Evolutionary conservation across 1,140 invertebrate genomes (phyloP).

Genomic region (Leptopilina boulardi): DNA sequence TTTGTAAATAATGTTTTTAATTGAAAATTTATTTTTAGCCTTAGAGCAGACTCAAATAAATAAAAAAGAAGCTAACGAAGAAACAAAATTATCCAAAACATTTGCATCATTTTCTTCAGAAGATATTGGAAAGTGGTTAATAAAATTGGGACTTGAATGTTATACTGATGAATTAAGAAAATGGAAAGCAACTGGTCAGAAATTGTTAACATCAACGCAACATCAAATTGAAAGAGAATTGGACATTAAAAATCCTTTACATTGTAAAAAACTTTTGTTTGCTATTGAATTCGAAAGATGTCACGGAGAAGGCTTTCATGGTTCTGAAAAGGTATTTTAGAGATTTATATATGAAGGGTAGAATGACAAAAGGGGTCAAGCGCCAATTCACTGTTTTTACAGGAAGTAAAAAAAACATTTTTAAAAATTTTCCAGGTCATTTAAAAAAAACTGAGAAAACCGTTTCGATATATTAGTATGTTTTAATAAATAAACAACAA

Average conservation of each 20-base stretch:
- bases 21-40: conserved; percentile 72
- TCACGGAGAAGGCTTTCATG: conserved; percentile 69
- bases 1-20: conserved; percentile 10
- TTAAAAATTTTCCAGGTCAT: too few species aligned
- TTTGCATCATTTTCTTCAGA: conserved; percentile 89
- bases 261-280: conserved; percentile 93
- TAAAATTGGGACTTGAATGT: conserved; percentile 89
- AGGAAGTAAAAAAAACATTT: too few species aligned
- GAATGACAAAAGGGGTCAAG: too few species aligned
- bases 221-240: conserved; percentile 94
- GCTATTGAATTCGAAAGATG: conserved; percentile 81
- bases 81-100: conserved; percentile 77
- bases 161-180: conserved; percentile 87
- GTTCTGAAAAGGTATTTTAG: conserved; percentile 68
- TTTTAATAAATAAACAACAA: too few species aligned
- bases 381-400: too few species aligned
- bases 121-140: conserved; percentile 91
- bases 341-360: neutral
- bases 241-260: conserved; percentile 89
- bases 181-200: conserved; percentile 89
- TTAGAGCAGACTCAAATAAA: conserved; percentile 81
- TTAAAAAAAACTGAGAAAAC: too few species aligned
- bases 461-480: too few species aligned
- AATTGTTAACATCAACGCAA: conserved; percentile 86
- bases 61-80: conserved; percentile 66